These are phyloP conservation scores for Sparidentex hasta DNA, from an alignment of 2,797 vertebrate species.

Conservation along the genomic window DNA sequence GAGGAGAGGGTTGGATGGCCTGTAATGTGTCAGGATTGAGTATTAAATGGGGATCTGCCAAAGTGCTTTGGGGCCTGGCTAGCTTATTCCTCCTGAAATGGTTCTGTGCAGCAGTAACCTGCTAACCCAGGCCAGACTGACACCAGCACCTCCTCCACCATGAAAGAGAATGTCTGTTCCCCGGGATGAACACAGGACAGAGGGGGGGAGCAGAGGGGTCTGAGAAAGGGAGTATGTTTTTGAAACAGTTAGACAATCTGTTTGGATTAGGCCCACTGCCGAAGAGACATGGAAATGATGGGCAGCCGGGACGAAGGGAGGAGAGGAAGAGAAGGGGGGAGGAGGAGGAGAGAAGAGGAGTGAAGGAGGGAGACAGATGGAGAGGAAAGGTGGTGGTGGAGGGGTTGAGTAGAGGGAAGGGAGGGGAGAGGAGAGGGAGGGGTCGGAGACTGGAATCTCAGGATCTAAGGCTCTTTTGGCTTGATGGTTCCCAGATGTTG, in stretches of 20 bases:
- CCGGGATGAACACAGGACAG: slow-evolving; percentile 69
- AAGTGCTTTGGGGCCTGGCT: slow-evolving; percentile 75
- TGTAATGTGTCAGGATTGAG: slow-evolving; percentile 72
- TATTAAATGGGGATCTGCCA: slow-evolving; percentile 79
- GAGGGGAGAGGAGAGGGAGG: slow-evolving; percentile 63
- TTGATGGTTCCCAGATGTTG: slow-evolving; percentile 89
- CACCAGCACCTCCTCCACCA: slow-evolving; percentile 74
- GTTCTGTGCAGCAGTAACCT: slow-evolving; percentile 74
- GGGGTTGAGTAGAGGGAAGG: slow-evolving; percentile 62
- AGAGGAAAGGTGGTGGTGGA: slow-evolving; percentile 78
- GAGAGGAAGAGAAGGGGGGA: slow-evolving; percentile 58
- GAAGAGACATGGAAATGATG: slow-evolving; percentile 83
- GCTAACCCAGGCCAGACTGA: slow-evolving; percentile 77
- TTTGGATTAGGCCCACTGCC: slow-evolving; percentile 81
- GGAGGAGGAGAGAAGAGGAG: slow-evolving; percentile 39
- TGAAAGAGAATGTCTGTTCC: slow-evolving; percentile 84
- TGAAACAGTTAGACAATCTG: slow-evolving; percentile 85
- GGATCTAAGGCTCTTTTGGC: slow-evolving; percentile 81
- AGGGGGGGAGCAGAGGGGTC: slow-evolving; percentile 55
- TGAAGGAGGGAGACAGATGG: slow-evolving; percentile 76
- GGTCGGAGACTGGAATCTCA: slow-evolving; percentile 80
- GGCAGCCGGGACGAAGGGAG: slow-evolving; percentile 78
- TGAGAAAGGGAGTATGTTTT: slow-evolving; percentile 85
- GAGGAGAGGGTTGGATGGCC: slow-evolving; percentile 36
- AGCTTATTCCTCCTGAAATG: slow-evolving; percentile 69